Percentiles rank a stretch among this genome's conserved stretches.
Evolutionary conservation across 2,888 invertebrate species (phyloP).

Genomic region (Rhagonycha fulva): DNA sequence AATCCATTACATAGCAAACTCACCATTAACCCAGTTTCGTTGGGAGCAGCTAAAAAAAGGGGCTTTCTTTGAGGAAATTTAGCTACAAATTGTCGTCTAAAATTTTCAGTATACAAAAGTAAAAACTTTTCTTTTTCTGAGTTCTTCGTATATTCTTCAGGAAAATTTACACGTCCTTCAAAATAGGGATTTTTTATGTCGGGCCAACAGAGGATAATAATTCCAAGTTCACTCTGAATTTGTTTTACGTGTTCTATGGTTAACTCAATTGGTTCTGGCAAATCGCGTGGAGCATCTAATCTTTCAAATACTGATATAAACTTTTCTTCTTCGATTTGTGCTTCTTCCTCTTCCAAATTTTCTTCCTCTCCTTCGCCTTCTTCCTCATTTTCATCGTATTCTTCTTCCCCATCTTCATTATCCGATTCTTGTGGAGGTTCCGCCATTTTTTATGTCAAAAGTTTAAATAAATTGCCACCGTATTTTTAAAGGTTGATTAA

Average conservation of each 20-base stretch:
- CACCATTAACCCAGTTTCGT: slow-evolving; percentile 80
- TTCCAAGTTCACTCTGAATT: slow-evolving; percentile 63
- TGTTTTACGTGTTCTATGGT: slow-evolving; percentile 61
- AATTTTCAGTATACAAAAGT: slow-evolving; percentile 77
- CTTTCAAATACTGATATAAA: slow-evolving; percentile 47
- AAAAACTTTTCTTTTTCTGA: slow-evolving; percentile 72
- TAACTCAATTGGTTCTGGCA: slow-evolving; percentile 50
- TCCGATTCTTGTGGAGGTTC: background rate
- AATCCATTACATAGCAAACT: slow-evolving; percentile 4
- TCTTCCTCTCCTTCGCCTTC: slow-evolving; percentile 3
- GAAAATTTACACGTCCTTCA: slow-evolving; percentile 64
- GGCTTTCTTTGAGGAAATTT: slow-evolving; percentile 66
- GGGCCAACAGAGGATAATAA: slow-evolving; percentile 69
- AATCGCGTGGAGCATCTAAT: slow-evolving; percentile 46
- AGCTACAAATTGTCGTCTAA: slow-evolving; percentile 69
- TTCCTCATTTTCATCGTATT: slow-evolving; percentile 1
- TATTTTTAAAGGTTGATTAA: background rate
- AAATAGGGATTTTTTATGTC: slow-evolving; percentile 60
- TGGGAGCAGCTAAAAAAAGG: slow-evolving; percentile 70
- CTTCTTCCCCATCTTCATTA: background rate
- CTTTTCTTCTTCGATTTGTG: slow-evolving; percentile 39
- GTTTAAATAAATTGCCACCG: background rate
- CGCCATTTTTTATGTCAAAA: background rate
- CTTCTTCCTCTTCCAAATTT: slow-evolving; percentile 28
- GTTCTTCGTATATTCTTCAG: slow-evolving; percentile 68